Conservation (phyloP, 2,797 vertebrate genomes). For the Sebastes vulpes region DNA sequence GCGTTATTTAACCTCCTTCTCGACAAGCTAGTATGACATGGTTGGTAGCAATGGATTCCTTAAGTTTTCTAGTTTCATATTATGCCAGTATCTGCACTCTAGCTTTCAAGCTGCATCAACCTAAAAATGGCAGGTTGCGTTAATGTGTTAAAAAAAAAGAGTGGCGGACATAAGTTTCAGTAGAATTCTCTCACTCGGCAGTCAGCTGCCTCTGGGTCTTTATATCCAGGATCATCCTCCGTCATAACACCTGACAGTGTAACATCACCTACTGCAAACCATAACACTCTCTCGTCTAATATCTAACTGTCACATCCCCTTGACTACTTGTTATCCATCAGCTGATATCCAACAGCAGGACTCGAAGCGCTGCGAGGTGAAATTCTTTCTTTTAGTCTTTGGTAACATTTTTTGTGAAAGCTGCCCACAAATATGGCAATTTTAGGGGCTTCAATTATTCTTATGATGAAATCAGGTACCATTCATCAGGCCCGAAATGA, state of each 20-base stretch:
- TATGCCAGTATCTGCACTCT: no score
- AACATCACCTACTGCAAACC: neutral
- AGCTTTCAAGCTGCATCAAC: no score
- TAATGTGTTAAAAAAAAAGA: no score
- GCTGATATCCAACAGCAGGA: neutral
- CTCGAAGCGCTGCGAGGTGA: neutral
- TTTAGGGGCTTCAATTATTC: neutral
- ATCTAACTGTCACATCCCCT: neutral
- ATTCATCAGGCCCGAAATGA: neutral
- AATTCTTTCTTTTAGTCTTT: neutral
- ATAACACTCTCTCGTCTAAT: neutral
- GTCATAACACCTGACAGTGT: neutral
- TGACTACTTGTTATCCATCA: neutral
- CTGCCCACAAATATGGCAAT: no score
- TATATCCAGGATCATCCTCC: neutral
- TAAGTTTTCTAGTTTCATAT: no score
- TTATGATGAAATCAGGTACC: no score
- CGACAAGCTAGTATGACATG: no score
- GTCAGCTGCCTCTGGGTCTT: neutral
- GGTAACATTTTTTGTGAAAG: neutral
- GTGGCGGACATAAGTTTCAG: neutral
- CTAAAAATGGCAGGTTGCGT: no score
- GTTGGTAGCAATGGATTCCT: no score
- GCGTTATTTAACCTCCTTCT: neutral
- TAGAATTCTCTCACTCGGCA: neutral